Base-by-base conservation (phyloP, 2,113 vertebrate species). In the Rhabdornis inornatus region DNA sequence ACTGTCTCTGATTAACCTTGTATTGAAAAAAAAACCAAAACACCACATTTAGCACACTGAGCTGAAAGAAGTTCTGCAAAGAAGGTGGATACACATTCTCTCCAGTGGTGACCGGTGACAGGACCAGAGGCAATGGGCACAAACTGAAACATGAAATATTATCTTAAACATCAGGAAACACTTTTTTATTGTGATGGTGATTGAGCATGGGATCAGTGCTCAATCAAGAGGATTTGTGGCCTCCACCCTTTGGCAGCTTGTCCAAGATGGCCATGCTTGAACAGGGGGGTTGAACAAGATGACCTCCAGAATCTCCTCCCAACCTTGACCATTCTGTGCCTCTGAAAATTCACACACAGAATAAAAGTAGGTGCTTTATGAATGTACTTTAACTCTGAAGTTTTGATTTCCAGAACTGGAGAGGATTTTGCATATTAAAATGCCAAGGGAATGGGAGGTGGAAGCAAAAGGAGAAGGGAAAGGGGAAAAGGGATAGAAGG, bases 201-300 rank as follows among this genome's bases (percentile, higher is more conserved):
- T 11, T 44, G 21, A 78, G 9, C 15, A 53, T 4, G 3, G 30
- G 12, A 61, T 42, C 10, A 50, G 3, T 8, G 40, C 15, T 42
- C 40, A 42, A 12, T 42, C 33, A 52, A 65, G 20, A 31, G 5
- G 14, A 21, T 56, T 9, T 23, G 33, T 3, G 6, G 6, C 21
- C 30, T 56, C 12, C 25, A 25, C 10, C 8, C 6, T 42, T 37
- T 45, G 31, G 30, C 23, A 91, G n/a, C 18, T 30, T 16, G 3
- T 21, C 28, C 2, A 1, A 69, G 25, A 19, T 31, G 33, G 9
- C 22, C 12, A 5, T 16, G 12, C 22, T 60, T n/a, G 35, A 60
- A 6, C 15, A 40, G 8, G 1, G 7, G 3, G 0, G 1, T 37
- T 74, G 25, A 33, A n/a, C 3, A 31, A 61, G 16, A 7, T 39